Conservation (phyloP, 2,113 vertebrate species). For the Podarcis raffonei region DNA sequence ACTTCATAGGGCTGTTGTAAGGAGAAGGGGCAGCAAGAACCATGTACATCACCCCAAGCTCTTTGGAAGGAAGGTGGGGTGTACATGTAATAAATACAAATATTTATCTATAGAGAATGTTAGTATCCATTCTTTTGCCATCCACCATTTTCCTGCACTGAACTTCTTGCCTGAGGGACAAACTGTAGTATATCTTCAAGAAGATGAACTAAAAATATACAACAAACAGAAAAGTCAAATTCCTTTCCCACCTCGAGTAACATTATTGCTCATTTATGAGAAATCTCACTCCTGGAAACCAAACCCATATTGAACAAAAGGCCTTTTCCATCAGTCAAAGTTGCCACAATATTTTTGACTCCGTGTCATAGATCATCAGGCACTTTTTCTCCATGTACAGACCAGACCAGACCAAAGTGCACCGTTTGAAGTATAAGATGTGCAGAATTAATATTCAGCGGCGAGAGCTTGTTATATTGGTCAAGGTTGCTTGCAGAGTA, state of each 20-base stretch:
- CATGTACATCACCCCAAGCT: no score
- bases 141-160: neutral
- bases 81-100: neutral
- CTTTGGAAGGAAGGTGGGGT: no score
- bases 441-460: conserved; percentile 4
- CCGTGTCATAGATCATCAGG: neutral
- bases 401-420: neutral
- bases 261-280: neutral
- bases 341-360: neutral
- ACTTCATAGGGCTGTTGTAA: neutral
- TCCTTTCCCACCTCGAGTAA: neutral
- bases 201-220: neutral
- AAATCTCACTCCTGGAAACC: neutral
- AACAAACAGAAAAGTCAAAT: neutral
- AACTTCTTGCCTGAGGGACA: neutral
- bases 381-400: neutral
- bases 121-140: neutral
- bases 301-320: neutral
- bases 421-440: neutral
- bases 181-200: neutral
- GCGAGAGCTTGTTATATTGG: conserved; percentile 15
- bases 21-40: neutral
- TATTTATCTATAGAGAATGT: neutral
- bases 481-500: neutral
- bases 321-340: neutral